Percentiles rank a stretch among this genome's conserved stretches.
Conservation (phyloP, 2,113 vertebrate species). For the Balaeniceps rex region DNA sequence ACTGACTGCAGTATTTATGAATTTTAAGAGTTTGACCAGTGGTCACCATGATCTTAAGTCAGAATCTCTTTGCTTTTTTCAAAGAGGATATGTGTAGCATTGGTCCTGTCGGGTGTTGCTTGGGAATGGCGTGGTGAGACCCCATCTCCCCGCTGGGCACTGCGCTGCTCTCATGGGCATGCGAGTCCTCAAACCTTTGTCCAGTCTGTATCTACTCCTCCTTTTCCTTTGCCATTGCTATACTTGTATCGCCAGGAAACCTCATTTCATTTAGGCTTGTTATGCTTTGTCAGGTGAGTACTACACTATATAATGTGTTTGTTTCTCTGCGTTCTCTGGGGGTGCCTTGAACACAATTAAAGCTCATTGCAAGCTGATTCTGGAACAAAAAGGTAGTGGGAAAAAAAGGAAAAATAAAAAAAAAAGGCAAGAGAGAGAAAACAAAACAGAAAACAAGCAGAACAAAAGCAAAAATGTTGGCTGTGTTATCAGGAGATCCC, state of each 20-base stretch:
- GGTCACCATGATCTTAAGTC: background rate
- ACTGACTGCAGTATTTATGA: background rate
- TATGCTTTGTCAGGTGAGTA: slow-evolving; percentile 69
- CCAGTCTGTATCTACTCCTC: slow-evolving; percentile 56
- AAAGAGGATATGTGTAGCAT: background rate
- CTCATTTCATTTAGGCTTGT: slow-evolving; percentile 65
- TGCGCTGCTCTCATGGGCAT: background rate
- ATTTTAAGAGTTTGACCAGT: background rate
- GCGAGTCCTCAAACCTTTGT: background rate
- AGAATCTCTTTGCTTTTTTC: background rate
- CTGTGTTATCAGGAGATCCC: slow-evolving; percentile 52
- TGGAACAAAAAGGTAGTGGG: slow-evolving; percentile 75
- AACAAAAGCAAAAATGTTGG: slow-evolving; percentile 49
- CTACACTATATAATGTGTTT: slow-evolving; percentile 67
- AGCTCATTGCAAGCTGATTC: slow-evolving; percentile 78
- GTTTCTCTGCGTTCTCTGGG: slow-evolving; percentile 82
- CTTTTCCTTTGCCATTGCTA: slow-evolving; percentile 39
- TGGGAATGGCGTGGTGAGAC: background rate
- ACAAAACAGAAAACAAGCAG: slow-evolving; percentile 4
- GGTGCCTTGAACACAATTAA: slow-evolving; percentile 81
- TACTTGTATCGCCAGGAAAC: slow-evolving; percentile 57
- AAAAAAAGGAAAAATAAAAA: background rate
- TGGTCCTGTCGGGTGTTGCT: background rate
- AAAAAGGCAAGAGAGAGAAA: background rate
- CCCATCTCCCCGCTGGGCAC: background rate